Percentiles rank a stretch among this genome's conserved stretches.
phyloP scores from a whole-genome alignment of 2,797 vertebrate species.

The Fundulus diaphanus region DNA sequence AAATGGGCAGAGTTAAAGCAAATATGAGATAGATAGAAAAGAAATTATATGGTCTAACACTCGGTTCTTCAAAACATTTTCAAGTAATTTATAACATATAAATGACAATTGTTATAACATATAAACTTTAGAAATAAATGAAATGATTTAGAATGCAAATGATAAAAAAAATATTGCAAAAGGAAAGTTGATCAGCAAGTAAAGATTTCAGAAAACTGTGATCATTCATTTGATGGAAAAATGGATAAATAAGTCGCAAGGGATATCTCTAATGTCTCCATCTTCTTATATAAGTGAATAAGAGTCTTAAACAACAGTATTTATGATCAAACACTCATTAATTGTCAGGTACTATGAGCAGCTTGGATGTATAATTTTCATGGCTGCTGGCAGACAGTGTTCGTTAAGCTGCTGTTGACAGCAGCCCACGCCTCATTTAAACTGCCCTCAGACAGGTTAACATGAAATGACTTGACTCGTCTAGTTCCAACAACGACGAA shows the following conservation, averaged over 20 bases:
- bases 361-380: conserved; percentile 46
- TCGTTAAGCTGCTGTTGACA: conserved; percentile 36
- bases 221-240: not conserved
- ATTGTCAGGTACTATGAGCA: not conserved
- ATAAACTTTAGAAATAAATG: not conserved
- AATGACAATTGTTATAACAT: not conserved
- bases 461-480: conserved; percentile 5
- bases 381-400: conserved; percentile 32
- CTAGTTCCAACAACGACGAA: not conserved
- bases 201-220: not conserved
- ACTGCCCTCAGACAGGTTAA: conserved; percentile 21
- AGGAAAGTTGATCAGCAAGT: not conserved
- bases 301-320: not conserved
- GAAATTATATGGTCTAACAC: not conserved
- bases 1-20: not conserved
- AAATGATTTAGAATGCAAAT: rapidly evolving
- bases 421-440: conserved; percentile 34
- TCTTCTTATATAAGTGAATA: not conserved
- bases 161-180: not conserved
- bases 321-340: conserved; percentile 5
- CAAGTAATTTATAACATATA: not conserved
- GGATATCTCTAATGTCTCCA: not conserved
- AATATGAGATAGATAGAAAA: not conserved
- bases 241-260: not conserved
- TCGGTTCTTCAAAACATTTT: too few relatives aligned